Evolutionary conservation across 1,140 invertebrate genomes (phyloP).

Genomic region (Mycetomoellerius zeteki): DNA sequence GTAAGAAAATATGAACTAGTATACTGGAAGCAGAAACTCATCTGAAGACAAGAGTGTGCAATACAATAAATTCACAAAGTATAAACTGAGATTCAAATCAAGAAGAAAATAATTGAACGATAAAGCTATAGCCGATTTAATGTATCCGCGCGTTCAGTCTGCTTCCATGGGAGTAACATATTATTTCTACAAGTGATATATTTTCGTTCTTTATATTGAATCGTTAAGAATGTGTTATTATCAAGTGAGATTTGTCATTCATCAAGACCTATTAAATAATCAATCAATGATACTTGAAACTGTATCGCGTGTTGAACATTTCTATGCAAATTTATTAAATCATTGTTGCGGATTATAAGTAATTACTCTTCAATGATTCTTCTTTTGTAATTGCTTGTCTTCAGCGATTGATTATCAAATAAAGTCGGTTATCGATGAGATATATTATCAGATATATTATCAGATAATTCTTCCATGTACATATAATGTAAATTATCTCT

Average conservation of each 20-base stretch:
- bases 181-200: not conserved
- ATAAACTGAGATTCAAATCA: no score
- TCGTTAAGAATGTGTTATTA: not conserved
- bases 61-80: no score
- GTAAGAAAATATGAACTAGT: no score
- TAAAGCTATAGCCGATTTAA: not conserved
- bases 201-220: not conserved
- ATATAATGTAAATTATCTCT: not conserved
- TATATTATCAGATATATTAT: not conserved
- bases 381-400: not conserved
- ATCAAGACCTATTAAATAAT: not conserved
- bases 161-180: not conserved
- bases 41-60: no score
- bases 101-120: not conserved
- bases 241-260: not conserved
- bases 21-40: no score
- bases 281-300: slow-evolving; percentile 16
- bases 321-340: not conserved
- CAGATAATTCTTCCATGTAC: not conserved
- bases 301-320: not conserved
- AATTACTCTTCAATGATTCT: not conserved
- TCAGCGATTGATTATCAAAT: not conserved
- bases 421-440: not conserved
- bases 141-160: not conserved
- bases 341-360: no score